Evolutionary conservation across 1,140 invertebrate genomes (phyloP), one percentile per base, ranked within the genome.

Genomic region (Dreissena rostriformis): DNA sequence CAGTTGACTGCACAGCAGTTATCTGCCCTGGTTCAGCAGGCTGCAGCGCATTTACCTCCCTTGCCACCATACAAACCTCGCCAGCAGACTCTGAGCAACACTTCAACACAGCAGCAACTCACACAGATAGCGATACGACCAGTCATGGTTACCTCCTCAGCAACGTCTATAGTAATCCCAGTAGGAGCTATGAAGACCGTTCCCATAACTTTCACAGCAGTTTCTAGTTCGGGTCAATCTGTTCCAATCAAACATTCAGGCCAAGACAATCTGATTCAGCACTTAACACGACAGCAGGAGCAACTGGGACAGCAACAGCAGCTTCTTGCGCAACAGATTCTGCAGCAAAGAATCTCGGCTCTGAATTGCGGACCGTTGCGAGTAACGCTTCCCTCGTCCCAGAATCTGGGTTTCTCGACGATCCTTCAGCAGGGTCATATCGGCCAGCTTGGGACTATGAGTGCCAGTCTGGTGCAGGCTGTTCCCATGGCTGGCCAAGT

Each of bases 41-140:
- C 29, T 77, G 67, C 65, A 51, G 29, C 55, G 4, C 75, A 61
- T 51, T 51, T 53, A 51, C 81, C 76, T 75, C 80, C 75, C 67
- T 65, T 57, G 66, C 85, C 80, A 24, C 81, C 70, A 51, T 78
- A 81, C 49, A 81, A 57, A n/a, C 79, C 71, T 74, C 67, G 24
- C 68, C 76, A 57, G 14, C 65, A 52, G 24, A 52, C 68, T 2
- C 19, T n/a, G 26, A 39, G 39, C 39, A 39, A 39, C 39, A 39
- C 8, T 2, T 2, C 39, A 17, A n/a, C 19, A 22, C 24, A 28
- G 10, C 68, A 71, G 28, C 68, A 24, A 63, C 68, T 28, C n/a
- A n/a, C n/a, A 15, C 24, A n/a, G 68, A n/a, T n/a, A n/a, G n/a
- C 26, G 24, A n/a, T 29, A 28, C 29, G 39, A 39, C 39, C 39